Evolutionary conservation across 1,140 invertebrate genomes (phyloP).

Genomic region (Danaus melanippus): DNA sequence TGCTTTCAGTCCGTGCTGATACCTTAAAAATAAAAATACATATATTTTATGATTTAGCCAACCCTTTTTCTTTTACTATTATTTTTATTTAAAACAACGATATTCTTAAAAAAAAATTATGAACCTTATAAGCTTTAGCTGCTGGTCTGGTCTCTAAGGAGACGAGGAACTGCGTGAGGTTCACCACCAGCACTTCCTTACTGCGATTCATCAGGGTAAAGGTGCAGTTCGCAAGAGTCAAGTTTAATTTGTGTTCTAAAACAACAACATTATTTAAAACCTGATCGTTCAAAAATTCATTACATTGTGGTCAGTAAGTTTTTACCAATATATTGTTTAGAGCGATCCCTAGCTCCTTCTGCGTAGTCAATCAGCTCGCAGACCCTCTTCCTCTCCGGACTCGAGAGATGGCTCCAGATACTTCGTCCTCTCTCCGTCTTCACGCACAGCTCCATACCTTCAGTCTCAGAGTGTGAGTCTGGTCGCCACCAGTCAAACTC

Average conservation of each 20-base stretch:
- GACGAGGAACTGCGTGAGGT: conserved; percentile 81
- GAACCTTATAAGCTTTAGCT: conserved; percentile 78
- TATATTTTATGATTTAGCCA: background rate
- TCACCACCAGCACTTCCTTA: conserved; percentile 82
- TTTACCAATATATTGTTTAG: conserved; percentile 74
- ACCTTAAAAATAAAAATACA: conserved; percentile 46
- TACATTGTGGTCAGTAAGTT: background rate
- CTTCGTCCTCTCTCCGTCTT: conserved; percentile 70
- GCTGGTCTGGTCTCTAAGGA: conserved; percentile 82
- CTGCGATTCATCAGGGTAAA: conserved; percentile 79
- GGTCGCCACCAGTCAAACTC: conserved; percentile 71
- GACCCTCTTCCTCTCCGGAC: conserved; percentile 76
- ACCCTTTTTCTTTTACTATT: background rate
- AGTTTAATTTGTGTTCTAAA: conserved; percentile 85
- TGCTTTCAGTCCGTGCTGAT: conserved; percentile 82
- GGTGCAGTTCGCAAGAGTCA: conserved; percentile 83
- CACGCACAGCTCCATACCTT: conserved; percentile 51
- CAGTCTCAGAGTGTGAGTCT: conserved; percentile 38
- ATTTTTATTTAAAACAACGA: conserved; percentile 1
- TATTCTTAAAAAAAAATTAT: background rate
- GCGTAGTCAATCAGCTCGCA: conserved; percentile 76
- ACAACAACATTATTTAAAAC: conserved; percentile 27
- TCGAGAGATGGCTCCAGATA: conserved; percentile 78
- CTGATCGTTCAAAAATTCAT: background rate
- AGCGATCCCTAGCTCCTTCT: conserved; percentile 66